Evolutionary conservation across 2,888 invertebrate genomes (phyloP), one percentile per base, ranked within the genome.

Genomic region (Psylliodes chrysocephalus): DNA sequence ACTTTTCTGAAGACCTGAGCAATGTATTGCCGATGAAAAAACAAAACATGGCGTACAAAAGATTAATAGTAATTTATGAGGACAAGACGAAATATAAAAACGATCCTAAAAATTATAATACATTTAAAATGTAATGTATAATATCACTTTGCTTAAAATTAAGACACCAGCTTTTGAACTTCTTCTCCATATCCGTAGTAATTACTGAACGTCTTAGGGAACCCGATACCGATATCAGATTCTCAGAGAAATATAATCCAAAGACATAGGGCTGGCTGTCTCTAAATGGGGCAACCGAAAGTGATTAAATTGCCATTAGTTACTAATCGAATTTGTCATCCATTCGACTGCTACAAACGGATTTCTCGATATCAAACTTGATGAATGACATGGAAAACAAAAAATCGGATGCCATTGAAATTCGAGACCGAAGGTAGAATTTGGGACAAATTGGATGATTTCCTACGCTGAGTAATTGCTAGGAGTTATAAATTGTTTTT

Each of bases 231-330:
- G 19, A 44, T 19, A 19, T 19, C 44, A 8, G 14, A 38, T 38
- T 38, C 38, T 15, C 2, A 38, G 15, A 14, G 38, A 14, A 38
- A 35, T n/a, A n/a, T 28, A 28, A 28, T 28, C 8, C 28, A 4
- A 8, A 40, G 40, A 44, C 44, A 44, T 17, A 44, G 17, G 6
- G 17, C 17, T 4, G 15, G 44, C 6, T 17, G 19, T 44, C 8
- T 14, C 44, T 10, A 46, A 46, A 44, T 4, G 19, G 38, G 55
- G 10, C 44, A 44, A 12, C 30, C 17, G 18, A 30, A 22, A 44
- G 22, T 55, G 44, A 30, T 55, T 55, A 44, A 25, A 44, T 54
- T 42, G 44, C 33, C 44, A 55, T 55, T 44, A 55, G 44, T 33
- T 55, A 12, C 55, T 30, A 55, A 55, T 55, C 44, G 44, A 46